Conservation (phyloP, 2,113 vertebrate species). For the Elephas maximus region DNA sequence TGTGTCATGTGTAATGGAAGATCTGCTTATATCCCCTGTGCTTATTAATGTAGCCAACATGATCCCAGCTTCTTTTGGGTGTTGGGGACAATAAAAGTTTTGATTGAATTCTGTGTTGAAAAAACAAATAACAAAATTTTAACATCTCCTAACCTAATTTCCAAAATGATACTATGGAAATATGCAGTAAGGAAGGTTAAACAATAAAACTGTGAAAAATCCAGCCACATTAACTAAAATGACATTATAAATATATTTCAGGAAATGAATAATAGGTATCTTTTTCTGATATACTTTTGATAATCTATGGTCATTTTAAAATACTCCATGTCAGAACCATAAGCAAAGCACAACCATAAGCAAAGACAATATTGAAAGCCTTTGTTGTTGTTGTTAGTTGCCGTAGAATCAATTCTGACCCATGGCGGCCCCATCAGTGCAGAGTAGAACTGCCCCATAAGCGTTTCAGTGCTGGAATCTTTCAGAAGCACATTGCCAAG, state of each 20-base stretch:
- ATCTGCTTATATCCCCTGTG: not conserved
- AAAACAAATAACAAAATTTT: not conserved
- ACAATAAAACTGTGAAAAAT: not conserved
- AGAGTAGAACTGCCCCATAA: not conserved
- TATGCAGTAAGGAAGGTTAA: not conserved
- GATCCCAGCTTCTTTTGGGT: not conserved
- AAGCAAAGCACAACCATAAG: not conserved
- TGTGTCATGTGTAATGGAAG: not conserved
- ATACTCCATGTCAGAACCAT: not conserved
- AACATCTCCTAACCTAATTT: not conserved
- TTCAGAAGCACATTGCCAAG: too few relatives aligned
- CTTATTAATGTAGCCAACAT: not conserved
- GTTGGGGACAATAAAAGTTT: not conserved
- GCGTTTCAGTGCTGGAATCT: too few relatives aligned
- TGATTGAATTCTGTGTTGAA: not conserved
- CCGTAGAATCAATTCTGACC: not conserved
- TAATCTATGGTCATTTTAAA: conserved; percentile 23
- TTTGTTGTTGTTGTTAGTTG: not conserved
- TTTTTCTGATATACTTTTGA: conserved; percentile 24
- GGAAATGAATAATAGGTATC: not conserved
- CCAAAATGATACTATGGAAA: not conserved
- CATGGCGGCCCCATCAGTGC: not conserved
- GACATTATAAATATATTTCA: not conserved
- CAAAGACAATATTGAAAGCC: too few relatives aligned
- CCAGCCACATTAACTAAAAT: not conserved